phyloP scores from a whole-genome alignment of 1,140 invertebrate species.

The Parasteatoda tepidariorum region DNA sequence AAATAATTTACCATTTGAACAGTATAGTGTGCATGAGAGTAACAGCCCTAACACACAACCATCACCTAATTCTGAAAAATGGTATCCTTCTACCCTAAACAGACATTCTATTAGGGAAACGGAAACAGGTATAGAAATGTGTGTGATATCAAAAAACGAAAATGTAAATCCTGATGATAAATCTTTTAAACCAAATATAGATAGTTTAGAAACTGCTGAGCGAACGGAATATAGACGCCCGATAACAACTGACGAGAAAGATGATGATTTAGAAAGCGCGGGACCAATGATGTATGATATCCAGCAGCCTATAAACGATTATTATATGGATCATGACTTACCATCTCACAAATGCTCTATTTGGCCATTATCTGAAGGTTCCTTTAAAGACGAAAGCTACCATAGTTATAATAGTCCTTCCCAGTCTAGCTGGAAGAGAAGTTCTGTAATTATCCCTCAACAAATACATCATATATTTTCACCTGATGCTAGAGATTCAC shows the following conservation, averaged over 20 bases:
- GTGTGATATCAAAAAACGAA: conserved; percentile 32
- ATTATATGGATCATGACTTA: conserved; percentile 51
- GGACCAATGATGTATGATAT: conserved; percentile 57
- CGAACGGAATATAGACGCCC: conserved; percentile 44
- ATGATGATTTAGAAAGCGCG: conserved; percentile 38
- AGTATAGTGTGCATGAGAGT: conserved; percentile 50
- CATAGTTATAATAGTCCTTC: conserved; percentile 59
- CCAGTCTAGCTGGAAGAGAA: conserved; percentile 57
- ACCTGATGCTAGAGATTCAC: conserved; percentile 63
- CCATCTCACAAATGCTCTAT: conserved; percentile 51
- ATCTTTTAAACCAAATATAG: conserved; percentile 17
- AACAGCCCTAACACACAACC: neutral
- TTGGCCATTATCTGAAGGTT: conserved; percentile 55
- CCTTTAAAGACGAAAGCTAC: conserved; percentile 60
- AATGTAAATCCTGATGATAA: neutral
- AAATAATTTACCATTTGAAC: conserved; percentile 47
- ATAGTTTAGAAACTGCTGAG: conserved; percentile 22
- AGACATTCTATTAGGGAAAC: conserved; percentile 46
- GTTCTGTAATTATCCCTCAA: conserved; percentile 48
- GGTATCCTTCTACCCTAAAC: conserved; percentile 41
- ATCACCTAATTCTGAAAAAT: conserved; percentile 28
- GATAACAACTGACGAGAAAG: conserved; percentile 39
- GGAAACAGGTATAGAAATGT: conserved; percentile 49
- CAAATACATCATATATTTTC: conserved; percentile 61
- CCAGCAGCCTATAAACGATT: conserved; percentile 36